Evolutionary conservation across 37 sponge, comb jelly and placozoan genomes (phyloP).

Genomic region (Aplysina aerophoba): DNA sequence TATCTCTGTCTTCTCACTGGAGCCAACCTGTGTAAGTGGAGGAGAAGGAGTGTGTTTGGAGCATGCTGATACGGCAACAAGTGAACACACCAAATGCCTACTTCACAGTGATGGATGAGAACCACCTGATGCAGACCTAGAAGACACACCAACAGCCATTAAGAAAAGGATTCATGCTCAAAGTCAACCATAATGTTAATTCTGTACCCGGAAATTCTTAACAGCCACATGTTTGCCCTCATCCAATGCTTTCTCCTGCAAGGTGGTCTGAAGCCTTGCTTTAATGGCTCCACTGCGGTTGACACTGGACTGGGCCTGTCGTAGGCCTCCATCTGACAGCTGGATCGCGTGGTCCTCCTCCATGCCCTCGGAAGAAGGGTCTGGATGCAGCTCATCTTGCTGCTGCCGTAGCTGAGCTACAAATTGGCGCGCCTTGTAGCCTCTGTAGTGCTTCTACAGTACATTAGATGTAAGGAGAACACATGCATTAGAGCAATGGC

Average conservation of each 20-base stretch:
- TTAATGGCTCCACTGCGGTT: conserved; percentile 2
- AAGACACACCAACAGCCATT: too few relatives aligned
- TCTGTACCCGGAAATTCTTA: neutral
- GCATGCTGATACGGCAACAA: too few relatives aligned
- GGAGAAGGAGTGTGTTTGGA: too few relatives aligned
- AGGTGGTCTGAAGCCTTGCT: neutral
- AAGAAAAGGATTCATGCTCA: too few relatives aligned
- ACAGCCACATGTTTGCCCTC: conserved; percentile 6
- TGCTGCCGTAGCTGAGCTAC: neutral
- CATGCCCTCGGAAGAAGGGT: neutral
- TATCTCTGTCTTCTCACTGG: conserved; percentile 38
- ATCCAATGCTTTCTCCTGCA: neutral
- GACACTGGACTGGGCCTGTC: neutral
- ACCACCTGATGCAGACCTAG: too few relatives aligned
- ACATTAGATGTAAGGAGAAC: too few relatives aligned
- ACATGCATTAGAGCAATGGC: too few relatives aligned
- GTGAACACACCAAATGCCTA: too few relatives aligned
- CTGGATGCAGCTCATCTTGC: neutral
- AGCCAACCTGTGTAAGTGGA: neutral
- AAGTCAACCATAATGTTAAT: too few relatives aligned
- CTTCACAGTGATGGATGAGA: too few relatives aligned
- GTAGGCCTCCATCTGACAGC: neutral
- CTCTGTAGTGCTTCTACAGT: neutral
- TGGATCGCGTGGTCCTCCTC: neutral
- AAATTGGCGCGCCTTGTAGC: neutral